A percentile compares a stretch with the other conserved stretches of the same genome.
Conservation (phyloP, 2,888 invertebrate genomes). For the Pachycephus smyrnensis region DNA sequence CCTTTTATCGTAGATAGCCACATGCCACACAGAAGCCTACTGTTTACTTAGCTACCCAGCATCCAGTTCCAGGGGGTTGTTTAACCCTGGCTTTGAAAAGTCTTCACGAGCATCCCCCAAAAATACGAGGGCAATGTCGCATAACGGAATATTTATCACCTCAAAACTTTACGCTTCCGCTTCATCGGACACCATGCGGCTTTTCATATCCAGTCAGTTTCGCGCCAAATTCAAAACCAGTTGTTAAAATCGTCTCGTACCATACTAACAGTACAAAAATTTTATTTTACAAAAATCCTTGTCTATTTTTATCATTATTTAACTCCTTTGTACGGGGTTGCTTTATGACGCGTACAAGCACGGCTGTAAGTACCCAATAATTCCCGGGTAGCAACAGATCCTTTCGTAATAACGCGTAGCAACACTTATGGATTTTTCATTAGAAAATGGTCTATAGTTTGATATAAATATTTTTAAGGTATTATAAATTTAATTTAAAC, state of each 20-base stretch:
- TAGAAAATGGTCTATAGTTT: not conserved
- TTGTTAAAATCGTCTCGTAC: not conserved
- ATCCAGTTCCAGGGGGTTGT: not conserved
- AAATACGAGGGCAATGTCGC: not conserved
- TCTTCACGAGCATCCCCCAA: not conserved
- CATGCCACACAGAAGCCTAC: not conserved
- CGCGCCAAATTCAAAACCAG: not conserved
- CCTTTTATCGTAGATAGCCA: not conserved
- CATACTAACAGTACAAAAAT: too few relatives aligned
- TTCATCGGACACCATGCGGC: not conserved
- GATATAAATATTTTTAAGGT: not conserved
- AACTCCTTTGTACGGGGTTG: too few relatives aligned
- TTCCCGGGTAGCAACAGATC: not conserved
- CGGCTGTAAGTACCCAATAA: not conserved
- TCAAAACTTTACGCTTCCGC: not conserved
- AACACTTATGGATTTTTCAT: not conserved
- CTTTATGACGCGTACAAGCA: too few relatives aligned
- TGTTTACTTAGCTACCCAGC: not conserved
- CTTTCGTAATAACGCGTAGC: not conserved
- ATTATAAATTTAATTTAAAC: not conserved
- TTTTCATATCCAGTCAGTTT: not conserved
- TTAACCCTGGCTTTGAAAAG: not conserved
- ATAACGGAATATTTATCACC: not conserved
- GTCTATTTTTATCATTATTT: too few relatives aligned
- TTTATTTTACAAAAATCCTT: too few relatives aligned